A percentile compares a stretch with the other conserved stretches of the same genome.
Conservation (phyloP, 2,113 vertebrate species). For the Leiothrix lutea region DNA sequence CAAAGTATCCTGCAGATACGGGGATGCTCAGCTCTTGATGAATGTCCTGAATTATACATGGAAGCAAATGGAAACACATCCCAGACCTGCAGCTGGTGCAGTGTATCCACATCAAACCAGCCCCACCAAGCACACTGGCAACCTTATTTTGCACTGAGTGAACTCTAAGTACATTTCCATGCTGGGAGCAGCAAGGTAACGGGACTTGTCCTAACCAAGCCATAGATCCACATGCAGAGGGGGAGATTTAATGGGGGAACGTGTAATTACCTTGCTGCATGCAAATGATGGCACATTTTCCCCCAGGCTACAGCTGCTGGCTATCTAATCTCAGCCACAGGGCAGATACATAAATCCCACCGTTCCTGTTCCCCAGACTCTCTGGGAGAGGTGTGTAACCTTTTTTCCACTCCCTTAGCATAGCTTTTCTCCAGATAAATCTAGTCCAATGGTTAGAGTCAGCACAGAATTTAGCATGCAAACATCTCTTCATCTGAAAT, state of each 20-base stretch:
- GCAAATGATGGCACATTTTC: conserved; percentile 30
- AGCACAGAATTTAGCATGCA: neutral
- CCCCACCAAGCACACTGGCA: neutral
- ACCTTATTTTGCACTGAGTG: neutral
- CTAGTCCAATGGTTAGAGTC: neutral
- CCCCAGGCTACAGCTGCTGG: neutral
- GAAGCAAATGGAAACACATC: conserved; percentile 7
- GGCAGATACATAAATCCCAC: conserved; percentile 5
- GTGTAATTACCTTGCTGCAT: conserved; percentile 51
- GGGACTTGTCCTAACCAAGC: neutral
- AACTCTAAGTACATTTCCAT: conserved; percentile 13
- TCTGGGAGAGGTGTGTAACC: neutral
- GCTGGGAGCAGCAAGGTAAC: neutral
- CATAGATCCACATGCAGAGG: conserved; percentile 14
- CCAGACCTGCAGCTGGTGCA: neutral
- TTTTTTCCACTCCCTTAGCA: neutral
- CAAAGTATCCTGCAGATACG: neutral
- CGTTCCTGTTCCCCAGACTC: neutral
- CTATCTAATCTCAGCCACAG: conserved; percentile 37
- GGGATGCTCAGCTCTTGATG: neutral
- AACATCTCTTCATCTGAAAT: neutral
- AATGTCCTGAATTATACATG: conserved; percentile 24
- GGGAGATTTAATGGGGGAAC: conserved; percentile 16
- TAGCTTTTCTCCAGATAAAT: neutral
- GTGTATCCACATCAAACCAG: neutral